Evolutionary conservation across 2,797 vertebrate species (phyloP).

Genomic region (Carcharodon carcharias): DNA sequence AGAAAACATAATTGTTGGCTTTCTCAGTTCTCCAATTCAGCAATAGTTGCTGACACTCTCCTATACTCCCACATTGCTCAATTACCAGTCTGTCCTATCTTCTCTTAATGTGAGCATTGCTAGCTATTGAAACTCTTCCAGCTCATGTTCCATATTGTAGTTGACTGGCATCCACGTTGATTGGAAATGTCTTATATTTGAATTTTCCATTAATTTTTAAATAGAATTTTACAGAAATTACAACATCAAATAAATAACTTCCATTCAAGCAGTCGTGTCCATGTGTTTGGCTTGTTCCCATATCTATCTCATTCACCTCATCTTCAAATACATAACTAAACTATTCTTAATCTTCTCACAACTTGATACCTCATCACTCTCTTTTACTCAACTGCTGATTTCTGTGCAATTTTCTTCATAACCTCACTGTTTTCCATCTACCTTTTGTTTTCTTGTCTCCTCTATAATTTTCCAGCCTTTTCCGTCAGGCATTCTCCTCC

Average conservation of each 20-base stretch:
- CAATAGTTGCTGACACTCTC: background rate
- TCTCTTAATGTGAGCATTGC: background rate
- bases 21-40: background rate
- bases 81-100: background rate
- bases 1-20: background rate
- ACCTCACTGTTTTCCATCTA: background rate
- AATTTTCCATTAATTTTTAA: background rate
- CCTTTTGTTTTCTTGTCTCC: background rate
- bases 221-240: background rate
- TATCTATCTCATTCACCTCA: background rate
- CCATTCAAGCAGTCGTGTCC: background rate
- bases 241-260: background rate
- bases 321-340: background rate
- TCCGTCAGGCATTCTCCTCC: background rate
- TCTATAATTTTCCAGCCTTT: background rate
- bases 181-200: background rate
- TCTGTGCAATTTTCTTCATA: background rate
- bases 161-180: background rate
- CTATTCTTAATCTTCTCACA: background rate
- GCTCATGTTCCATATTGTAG: background rate
- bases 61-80: background rate
- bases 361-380: background rate
- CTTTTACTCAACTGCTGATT: background rate
- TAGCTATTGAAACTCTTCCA: background rate
- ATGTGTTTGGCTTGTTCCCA: background rate